Evolutionary conservation across 2,797 vertebrate species (phyloP), one percentile per base, ranked within the genome.

Genomic region (Limosa lapponica): DNA sequence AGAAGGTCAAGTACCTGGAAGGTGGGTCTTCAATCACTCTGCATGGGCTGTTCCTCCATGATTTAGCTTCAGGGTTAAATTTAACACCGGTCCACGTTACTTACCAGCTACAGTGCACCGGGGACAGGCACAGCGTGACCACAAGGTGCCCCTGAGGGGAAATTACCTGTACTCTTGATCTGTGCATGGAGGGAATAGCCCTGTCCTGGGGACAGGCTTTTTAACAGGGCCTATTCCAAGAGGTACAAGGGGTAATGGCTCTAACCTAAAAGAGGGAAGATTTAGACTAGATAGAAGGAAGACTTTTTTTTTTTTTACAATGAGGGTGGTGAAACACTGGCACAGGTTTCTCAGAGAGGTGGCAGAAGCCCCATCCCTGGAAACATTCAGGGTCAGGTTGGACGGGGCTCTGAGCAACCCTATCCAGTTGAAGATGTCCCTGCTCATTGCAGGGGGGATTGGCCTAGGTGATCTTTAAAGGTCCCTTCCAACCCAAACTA

Each of bases 101-200:
- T 18, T 12, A 51, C 36, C 36, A 23, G 15, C 25, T 48, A 7
- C 6, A 13, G 16, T 4, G 10, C 28, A 48, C 22, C 7, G 30
- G 52, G 51, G 22, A 46, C 39, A 92, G 72, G n/a, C 13, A 15
- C 43, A 66, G 59, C 2, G 1, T 27, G 18, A 32, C 16, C 9
- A 1, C 16, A 62, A 0, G 0, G 32, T 23, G 43, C 22, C 61
- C 39, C 16, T 36, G 22, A 62, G 24, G n/a, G 25, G 49, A 51
- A 46, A 28, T 10, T 30, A 54, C 46, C 66, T 24, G 10, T 18
- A 34, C 19, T 11, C 41, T 8, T 64, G 6, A 30, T 9, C 28
- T 57, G 55, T 22, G 16, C 43, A 32, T 15, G 18, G 14, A 2
- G 24, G 30, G 19, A 70, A 82, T 48, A 70, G 36, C 44, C 13